These are phyloP conservation scores for Eclectus roratus DNA, from an alignment of 2,113 vertebrate genomes.

Conservation along the genomic window DNA sequence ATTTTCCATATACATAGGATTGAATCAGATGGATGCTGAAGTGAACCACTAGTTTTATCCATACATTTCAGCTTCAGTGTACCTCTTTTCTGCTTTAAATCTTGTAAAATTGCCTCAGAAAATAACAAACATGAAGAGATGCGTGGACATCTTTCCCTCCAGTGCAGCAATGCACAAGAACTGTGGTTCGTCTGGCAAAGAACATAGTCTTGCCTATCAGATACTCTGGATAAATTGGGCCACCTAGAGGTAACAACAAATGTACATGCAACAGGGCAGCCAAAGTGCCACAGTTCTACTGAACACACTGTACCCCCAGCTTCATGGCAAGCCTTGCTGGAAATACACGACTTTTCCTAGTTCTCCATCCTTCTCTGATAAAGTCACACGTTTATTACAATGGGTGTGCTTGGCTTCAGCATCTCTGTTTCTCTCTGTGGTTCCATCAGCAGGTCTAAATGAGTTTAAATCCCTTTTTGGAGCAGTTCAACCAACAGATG, in stretches of 20 bases:
- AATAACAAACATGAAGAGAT: not conserved
- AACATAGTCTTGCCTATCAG: not conserved
- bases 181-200: not conserved
- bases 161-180: not conserved
- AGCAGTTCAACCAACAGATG: constrained; percentile 27
- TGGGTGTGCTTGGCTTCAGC: not conserved
- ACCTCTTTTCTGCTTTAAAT: not conserved
- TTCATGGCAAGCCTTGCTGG: not conserved
- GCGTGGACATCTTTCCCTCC: not conserved
- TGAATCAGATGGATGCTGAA: not conserved
- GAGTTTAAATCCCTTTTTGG: constrained; percentile 22
- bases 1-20: not conserved
- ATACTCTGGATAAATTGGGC: constrained; percentile 58
- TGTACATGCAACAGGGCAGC: not conserved
- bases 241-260: constrained; percentile 59
- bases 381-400: not conserved
- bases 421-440: not conserved
- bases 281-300: not conserved
- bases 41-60: not conserved
- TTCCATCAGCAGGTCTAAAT: constrained; percentile 24
- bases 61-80: not conserved
- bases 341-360: not conserved
- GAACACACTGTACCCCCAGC: not conserved
- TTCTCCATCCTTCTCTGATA: not conserved
- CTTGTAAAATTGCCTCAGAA: not conserved